Conservation (phyloP, 2,113 vertebrate genomes). For the Erythrolamprus reginae region DNA sequence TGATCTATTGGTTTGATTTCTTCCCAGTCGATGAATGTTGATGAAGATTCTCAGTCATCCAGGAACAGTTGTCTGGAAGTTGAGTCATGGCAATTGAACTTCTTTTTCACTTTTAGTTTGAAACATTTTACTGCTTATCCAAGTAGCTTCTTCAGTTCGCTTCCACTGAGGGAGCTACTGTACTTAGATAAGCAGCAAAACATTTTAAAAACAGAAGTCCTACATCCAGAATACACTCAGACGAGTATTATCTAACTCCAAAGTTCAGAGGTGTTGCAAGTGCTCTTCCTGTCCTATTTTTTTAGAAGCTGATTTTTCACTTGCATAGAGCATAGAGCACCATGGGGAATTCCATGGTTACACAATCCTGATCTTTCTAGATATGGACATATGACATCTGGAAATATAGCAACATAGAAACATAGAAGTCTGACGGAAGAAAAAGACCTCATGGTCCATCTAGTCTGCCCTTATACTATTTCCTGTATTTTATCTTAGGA, state of each 20-base stretch:
- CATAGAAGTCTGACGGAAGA: no score
- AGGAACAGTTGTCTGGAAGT: not conserved
- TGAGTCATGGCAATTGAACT: not conserved
- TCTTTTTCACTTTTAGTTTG: not conserved
- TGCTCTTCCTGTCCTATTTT: not conserved
- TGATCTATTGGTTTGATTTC: not conserved
- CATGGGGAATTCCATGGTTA: not conserved
- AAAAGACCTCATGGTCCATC: no score
- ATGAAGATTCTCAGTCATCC: not conserved
- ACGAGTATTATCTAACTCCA: not conserved
- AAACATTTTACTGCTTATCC: not conserved
- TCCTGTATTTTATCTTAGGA: no score
- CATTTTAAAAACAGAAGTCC: not conserved
- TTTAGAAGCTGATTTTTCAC: not conserved
- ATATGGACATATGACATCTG: not conserved
- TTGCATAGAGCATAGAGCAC: not conserved
- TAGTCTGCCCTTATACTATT: no score
- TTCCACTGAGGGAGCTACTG: not conserved
- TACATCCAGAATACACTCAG: not conserved
- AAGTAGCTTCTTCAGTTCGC: not conserved
- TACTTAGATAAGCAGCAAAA: no score
- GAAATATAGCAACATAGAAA: no score
- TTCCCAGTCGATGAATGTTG: not conserved
- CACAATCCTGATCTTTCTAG: not conserved
- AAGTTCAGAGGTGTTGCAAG: not conserved